These are phyloP conservation scores for Eumacrocentrus americanus DNA, from an alignment of 2,888 invertebrate genomes.

Conservation along the genomic window DNA sequence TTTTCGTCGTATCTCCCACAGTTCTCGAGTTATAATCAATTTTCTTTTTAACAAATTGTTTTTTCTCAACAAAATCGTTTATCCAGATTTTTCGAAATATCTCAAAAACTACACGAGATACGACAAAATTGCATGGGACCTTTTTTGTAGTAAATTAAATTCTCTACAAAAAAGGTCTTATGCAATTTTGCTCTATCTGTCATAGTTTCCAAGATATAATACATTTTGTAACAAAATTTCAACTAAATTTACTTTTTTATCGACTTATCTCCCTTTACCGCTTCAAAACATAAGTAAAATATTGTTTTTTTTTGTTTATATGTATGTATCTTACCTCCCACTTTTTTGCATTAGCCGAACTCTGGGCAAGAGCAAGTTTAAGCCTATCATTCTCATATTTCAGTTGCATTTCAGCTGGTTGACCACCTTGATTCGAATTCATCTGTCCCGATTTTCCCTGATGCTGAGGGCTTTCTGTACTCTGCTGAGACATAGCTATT, in stretches of 20 bases:
- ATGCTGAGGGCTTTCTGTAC: slow-evolving; percentile 71
- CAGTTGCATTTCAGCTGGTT: slow-evolving; percentile 79
- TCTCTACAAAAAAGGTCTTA: too few relatives aligned
- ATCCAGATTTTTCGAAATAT: too few relatives aligned
- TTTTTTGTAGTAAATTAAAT: background rate
- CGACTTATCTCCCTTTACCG: background rate
- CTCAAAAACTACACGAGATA: too few relatives aligned
- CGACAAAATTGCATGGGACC: too few relatives aligned
- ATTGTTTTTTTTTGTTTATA: too few relatives aligned
- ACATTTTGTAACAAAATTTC: background rate
- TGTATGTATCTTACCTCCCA: slow-evolving; percentile 79
- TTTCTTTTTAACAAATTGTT: too few relatives aligned
- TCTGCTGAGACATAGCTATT: slow-evolving; percentile 64
- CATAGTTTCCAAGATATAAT: too few relatives aligned
- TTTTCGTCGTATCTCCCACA: too few relatives aligned
- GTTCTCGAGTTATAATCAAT: too few relatives aligned
- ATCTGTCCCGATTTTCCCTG: slow-evolving; percentile 60
- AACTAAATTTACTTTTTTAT: background rate
- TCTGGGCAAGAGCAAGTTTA: slow-evolving; percentile 93
- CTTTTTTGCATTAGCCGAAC: slow-evolving; percentile 97
- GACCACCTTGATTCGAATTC: slow-evolving; percentile 50
- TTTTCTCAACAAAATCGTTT: too few relatives aligned
- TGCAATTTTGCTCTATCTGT: too few relatives aligned
- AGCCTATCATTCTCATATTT: slow-evolving; percentile 97
- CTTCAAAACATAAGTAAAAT: too few relatives aligned